phyloP scores from a whole-genome alignment of 2,797 vertebrate species.

The Argyrosomus regius region DNA sequence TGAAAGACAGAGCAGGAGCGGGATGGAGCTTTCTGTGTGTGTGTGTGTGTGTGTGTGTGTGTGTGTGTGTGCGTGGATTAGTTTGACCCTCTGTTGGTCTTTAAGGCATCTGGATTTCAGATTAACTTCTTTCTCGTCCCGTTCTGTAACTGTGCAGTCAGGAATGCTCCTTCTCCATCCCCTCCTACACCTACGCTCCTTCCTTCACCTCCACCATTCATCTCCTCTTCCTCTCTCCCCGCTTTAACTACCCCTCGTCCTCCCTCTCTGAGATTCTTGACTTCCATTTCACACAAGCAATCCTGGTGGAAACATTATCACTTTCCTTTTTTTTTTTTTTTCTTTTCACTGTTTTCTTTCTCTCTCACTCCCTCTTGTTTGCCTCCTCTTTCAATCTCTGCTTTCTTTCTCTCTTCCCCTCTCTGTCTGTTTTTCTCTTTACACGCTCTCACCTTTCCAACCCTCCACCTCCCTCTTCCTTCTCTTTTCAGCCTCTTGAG shows the following conservation, averaged over 20 bases:
- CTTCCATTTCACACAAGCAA: conserved; percentile 23
- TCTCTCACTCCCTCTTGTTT: conserved; percentile 10
- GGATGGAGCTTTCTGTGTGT: conserved; percentile 46
- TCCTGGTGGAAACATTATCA: conserved; percentile 54
- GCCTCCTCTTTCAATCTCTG: conserved; percentile 14
- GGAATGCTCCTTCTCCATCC: conserved; percentile 77
- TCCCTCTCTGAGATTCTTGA: conserved; percentile 12
- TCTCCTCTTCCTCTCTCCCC: conserved; percentile 37
- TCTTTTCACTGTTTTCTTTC: conserved; percentile 15
- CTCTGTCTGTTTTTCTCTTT: conserved; percentile 64
- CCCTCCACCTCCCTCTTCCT: conserved; percentile 38
- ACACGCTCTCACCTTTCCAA: conserved; percentile 52
- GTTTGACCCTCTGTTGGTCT: conserved; percentile 74
- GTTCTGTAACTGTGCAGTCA: conserved; percentile 59
- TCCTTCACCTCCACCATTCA: conserved; percentile 61
- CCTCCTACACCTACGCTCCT: conserved; percentile 69
- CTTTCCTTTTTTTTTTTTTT: conserved; percentile 10
- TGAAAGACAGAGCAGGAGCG: conserved; percentile 31
- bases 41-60: conserved; percentile 33
- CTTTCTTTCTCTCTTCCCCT: conserved; percentile 15
- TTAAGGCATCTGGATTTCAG: conserved; percentile 81
- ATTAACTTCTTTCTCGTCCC: conserved; percentile 65
- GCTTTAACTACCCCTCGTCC: conserved; percentile 14
- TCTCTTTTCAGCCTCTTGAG: conserved; percentile 28
- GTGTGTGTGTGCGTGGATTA: conserved; percentile 43